Base-by-base conservation (phyloP, 2,113 vertebrate genomes). In the Shinisaurus crocodilurus region DNA sequence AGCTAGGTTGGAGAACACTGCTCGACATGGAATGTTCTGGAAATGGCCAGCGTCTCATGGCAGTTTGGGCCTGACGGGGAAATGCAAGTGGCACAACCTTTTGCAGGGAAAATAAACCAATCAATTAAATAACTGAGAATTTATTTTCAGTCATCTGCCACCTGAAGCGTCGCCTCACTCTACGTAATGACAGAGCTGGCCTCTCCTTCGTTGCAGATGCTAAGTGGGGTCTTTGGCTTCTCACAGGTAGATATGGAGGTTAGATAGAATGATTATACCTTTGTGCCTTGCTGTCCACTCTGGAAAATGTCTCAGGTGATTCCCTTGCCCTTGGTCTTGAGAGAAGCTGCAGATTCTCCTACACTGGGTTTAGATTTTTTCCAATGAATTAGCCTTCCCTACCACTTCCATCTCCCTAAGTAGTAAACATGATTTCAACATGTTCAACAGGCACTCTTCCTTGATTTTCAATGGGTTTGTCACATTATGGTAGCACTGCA, bases 351-450 rank as follows among this genome's bases (percentile, higher is more conserved):
- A 54, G 25, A 84, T 54, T 92, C 63, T n/a, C 3, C 0, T 27
- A 79, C 25, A 67, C 90, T n/a, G 16, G 48, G 23, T 2, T 72
- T 50, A 77, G 91, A 86, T 57, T 77, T 86, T n/a, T 27, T 90
- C 54, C 54, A 70, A 0, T 0, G 0, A 20, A n/a, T 77, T 75
- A 45, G 74, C 85, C 43, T 88, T 70, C 3, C 57, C 34, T 57
- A 3, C 45, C 34, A 65, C 74, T 8, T 65, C 69, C 25, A 18
- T 1, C 6, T 60, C 50, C 85, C 0, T 0, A 1, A 57, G 91
- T 0, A 0, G 16, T 29, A 83, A 54, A 70, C 86, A 34, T 27
- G 25, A 60, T 88, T 67, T 29, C 83, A 43, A 76, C 63, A 72
- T 82, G 16, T 57, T 48, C 83, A 45, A 80, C 83, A 48, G 12